Base-by-base conservation (phyloP, 2,113 vertebrate genomes). In the Mesoclemmys tuberculata region DNA sequence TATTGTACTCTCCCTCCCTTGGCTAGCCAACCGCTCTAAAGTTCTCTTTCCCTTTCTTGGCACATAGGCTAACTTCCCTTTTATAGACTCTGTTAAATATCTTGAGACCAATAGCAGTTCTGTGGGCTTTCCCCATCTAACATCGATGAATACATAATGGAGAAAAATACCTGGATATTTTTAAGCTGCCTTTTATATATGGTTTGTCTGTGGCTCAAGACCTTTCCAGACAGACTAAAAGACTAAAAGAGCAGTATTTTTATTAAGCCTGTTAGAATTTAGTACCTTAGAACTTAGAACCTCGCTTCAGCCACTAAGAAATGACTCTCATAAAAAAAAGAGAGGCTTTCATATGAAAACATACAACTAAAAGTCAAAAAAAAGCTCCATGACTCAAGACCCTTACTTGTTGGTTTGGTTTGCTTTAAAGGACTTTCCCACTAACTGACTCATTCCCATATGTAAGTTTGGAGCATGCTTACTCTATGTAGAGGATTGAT, bases 261-360 rank as follows among this genome's bases (percentile, higher is more conserved):
- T 75, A 24, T 80, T 10, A 80, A 56, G 9, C 31, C 48, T 90
- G 51, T 18, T 55, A 85, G 51, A 52, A 52, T 52, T 52, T 16
- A 52, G 16, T 18, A 52, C 14, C 51, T 52, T 52, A 52, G 51
- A 14, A 52, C 51, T 52, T 52, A 52, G 46, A 75, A n/a, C 82
- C 41, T 54, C 89, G 16, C 61, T 51, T 52, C 48, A 90, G 74
- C n/a, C 8, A 91, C 87, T 89, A 75, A 94, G 93, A 90, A 22
- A 7, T 10, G 78, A 12, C 2, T 21, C 21, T 61, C 13, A 7
- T 61, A 31, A 61, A 61, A n/a, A 19, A 52, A 14, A 14, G 16
- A 13, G 16, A 4, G 74, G 14, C 16, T 95, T 94, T 87, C n/a
- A 78, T 64, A 74, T 78, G 58, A 92, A 80, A 16, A 61, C 19